phyloP scores from a whole-genome alignment of 2,113 vertebrate genomes.

The Heliornis fulica region DNA sequence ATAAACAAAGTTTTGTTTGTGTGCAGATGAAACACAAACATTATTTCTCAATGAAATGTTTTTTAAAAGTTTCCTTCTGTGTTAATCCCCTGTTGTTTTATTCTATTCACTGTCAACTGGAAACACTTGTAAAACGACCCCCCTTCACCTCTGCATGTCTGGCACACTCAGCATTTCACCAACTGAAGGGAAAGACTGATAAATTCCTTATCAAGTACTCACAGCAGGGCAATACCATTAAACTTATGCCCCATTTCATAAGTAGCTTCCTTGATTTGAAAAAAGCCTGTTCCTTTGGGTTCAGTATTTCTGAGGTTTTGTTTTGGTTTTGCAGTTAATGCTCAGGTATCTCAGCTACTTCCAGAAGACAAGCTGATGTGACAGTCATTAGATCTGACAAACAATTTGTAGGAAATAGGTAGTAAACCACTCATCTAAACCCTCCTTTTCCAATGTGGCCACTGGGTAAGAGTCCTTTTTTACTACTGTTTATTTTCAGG shows the following conservation, averaged over 20 bases:
- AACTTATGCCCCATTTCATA: background rate
- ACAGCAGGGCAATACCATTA: background rate
- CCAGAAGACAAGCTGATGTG: background rate
- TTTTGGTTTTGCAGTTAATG: background rate
- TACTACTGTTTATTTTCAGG: background rate
- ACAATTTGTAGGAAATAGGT: background rate
- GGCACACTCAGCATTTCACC: background rate
- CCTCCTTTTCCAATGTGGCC: background rate
- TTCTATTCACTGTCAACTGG: background rate
- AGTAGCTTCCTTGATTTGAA: accelerated
- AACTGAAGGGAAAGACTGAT: background rate
- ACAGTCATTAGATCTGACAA: background rate
- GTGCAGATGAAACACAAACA: background rate
- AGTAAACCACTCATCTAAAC: background rate
- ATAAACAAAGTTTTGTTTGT: background rate
- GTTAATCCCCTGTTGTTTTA: background rate
- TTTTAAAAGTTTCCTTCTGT: background rate
- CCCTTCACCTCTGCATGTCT: background rate
- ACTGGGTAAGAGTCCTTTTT: background rate
- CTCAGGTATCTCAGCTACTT: background rate
- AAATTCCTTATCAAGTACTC: background rate
- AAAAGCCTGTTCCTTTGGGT: background rate
- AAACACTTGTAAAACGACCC: background rate
- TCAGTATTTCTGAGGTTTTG: too few relatives aligned
- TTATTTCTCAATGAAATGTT: background rate